A percentile compares a stretch with the other conserved stretches of the same genome.
phyloP scores from a whole-genome alignment of 2,888 invertebrate species.

The Pseudoips prasinana region DNA sequence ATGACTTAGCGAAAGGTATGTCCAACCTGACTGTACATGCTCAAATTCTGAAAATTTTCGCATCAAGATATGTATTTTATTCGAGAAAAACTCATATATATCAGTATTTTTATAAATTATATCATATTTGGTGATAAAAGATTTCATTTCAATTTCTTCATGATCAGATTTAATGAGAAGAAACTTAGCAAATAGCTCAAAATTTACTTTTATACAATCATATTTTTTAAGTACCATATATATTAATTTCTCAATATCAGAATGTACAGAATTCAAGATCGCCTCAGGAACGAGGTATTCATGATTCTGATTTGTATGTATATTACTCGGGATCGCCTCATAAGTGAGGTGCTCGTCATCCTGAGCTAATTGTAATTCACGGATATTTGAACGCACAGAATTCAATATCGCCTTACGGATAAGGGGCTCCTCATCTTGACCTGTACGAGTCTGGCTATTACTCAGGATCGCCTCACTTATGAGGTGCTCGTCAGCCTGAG shows the following conservation, averaged over 20 bases:
- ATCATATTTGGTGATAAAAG: neutral
- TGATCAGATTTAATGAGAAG: neutral
- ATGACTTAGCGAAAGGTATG: too few species aligned
- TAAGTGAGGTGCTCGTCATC: too few species aligned
- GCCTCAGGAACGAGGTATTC: neutral
- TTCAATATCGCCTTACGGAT: too few species aligned
- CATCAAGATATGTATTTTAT: neutral
- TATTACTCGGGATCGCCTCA: too few species aligned
- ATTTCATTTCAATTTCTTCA: neutral
- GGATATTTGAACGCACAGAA: too few species aligned
- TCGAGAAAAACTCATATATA: neutral
- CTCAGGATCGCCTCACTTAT: neutral
- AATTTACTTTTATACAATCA: neutral
- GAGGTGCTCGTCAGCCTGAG: constrained; percentile 2
- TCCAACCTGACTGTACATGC: too few species aligned
- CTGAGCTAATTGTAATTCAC: too few species aligned
- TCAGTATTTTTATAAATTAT: neutral
- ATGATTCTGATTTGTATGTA: neutral
- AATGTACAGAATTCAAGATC: neutral
- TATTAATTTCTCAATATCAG: constrained; percentile 4
- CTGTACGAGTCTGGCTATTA: too few species aligned
- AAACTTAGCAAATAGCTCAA: neutral
- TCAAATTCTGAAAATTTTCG: neutral
- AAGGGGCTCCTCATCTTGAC: too few species aligned
- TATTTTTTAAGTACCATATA: constrained; percentile 2